A percentile compares a stretch with the other conserved stretches of the same genome.
These are phyloP conservation scores for Sebastes cheni DNA, from an alignment of 2,797 vertebrate species.

Conservation along the genomic window DNA sequence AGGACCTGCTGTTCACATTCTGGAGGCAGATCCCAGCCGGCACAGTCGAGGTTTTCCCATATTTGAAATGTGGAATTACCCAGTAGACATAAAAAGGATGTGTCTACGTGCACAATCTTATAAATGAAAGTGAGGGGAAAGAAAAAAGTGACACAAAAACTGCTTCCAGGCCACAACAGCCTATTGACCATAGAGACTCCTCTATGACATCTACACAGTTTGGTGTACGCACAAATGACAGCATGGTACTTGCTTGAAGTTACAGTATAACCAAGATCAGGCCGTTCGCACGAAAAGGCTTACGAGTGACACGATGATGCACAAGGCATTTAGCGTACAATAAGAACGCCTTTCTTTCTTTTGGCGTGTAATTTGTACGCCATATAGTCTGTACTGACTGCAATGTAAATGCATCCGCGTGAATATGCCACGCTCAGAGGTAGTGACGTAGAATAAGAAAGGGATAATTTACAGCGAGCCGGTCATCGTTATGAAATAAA, in stretches of 20 bases:
- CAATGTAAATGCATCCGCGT: no score
- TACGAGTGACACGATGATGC: no score
- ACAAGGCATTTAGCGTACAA: no score
- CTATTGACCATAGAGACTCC: not conserved
- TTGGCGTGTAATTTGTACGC: no score
- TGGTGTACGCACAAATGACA: not conserved
- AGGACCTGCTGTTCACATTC: conserved; percentile 24
- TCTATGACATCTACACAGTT: not conserved
- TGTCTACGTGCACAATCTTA: not conserved
- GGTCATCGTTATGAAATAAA: no score
- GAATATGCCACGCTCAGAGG: no score
- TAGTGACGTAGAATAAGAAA: no score
- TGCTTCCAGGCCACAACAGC: not conserved
- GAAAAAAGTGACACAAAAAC: not conserved
- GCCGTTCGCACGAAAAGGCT: no score
- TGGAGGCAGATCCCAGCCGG: not conserved
- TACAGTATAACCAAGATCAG: not conserved
- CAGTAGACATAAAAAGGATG: not conserved
- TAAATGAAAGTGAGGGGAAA: not conserved
- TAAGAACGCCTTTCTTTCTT: no score
- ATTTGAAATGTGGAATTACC: not conserved
- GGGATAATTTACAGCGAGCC: no score
- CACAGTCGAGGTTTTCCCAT: not conserved
- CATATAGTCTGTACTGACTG: no score
- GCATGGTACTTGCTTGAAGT: not conserved